Percentiles rank a stretch among this genome's conserved stretches.
Conservation (phyloP, 2,797 vertebrate genomes). For the Eutrigla gurnardus region DNA sequence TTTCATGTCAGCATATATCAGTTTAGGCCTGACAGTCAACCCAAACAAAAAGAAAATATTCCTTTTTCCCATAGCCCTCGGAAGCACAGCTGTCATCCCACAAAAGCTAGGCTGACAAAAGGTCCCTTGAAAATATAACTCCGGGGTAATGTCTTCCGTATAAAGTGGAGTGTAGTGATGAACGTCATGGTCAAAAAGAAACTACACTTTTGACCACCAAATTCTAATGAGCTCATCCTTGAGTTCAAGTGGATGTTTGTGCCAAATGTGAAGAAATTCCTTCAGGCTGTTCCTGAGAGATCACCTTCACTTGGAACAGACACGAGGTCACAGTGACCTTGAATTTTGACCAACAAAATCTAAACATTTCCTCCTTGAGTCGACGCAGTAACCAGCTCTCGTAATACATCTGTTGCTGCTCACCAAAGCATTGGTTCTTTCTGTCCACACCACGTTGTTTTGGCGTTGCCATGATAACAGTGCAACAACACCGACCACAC, state of each 20-base stretch:
- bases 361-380: too few species aligned
- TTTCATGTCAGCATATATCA: constrained; percentile 63
- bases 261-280: too few species aligned
- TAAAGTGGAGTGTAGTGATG: background rate
- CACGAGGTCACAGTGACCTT: too few species aligned
- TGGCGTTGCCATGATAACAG: background rate
- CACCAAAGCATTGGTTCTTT: too few species aligned
- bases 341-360: too few species aligned
- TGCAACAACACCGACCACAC: background rate
- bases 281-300: background rate
- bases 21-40: constrained; percentile 42
- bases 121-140: constrained; percentile 34
- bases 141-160: constrained; percentile 37
- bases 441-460: background rate
- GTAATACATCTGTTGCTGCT: too few species aligned
- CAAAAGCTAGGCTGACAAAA: constrained; percentile 37
- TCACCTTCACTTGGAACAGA: too few species aligned
- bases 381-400: background rate
- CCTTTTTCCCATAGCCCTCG: background rate
- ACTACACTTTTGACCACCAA: background rate
- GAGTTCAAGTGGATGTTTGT: background rate
- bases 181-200: constrained; percentile 1
- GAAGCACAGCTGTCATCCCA: constrained; percentile 33
- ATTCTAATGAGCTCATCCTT: too few species aligned
- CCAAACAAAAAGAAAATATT: constrained; percentile 45